phyloP scores from a whole-genome alignment of 1,140 invertebrate genomes.

The Achroia grisella region DNA sequence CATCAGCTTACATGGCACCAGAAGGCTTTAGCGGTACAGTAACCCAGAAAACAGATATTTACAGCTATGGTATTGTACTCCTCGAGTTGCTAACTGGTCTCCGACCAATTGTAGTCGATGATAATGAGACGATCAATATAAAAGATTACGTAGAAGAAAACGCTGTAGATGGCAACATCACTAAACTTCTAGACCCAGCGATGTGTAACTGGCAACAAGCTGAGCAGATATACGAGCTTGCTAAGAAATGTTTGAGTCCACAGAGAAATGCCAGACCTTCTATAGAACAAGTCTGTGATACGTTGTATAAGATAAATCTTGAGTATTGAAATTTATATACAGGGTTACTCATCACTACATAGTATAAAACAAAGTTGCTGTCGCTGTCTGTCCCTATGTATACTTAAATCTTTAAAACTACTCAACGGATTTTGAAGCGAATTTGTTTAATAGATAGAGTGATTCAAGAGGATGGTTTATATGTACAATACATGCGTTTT shows the following conservation, averaged over 20 bases:
- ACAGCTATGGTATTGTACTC: constrained; percentile 85
- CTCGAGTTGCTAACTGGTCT: constrained; percentile 81
- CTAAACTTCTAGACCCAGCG: constrained; percentile 30
- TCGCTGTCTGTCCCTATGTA: too few relatives aligned
- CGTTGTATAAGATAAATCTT: constrained; percentile 14
- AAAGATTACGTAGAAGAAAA: constrained; percentile 50
- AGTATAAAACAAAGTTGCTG: too few relatives aligned
- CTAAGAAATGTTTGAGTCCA: constrained; percentile 34
- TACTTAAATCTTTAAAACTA: too few relatives aligned
- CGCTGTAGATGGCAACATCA: constrained; percentile 30
- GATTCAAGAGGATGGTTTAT: too few relatives aligned
- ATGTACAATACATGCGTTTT: too few relatives aligned
- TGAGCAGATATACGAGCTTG: constrained; percentile 38
- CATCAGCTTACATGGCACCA: constrained; percentile 84
- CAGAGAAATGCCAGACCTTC: constrained; percentile 40
- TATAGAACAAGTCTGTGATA: constrained; percentile 39
- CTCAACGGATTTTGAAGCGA: too few relatives aligned
- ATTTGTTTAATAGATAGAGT: too few relatives aligned
- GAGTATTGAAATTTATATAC: too few relatives aligned
- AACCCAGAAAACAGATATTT: constrained; percentile 83
- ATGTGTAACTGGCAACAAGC: constrained; percentile 40
- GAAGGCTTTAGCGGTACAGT: constrained; percentile 82
- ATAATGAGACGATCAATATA: constrained; percentile 44
- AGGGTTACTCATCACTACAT: too few relatives aligned
- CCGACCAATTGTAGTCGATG: constrained; percentile 70